Evolutionary conservation across 1,140 invertebrate species (phyloP), one percentile per base, ranked within the genome.

Genomic region (Caenorhabditis briggsae): DNA sequence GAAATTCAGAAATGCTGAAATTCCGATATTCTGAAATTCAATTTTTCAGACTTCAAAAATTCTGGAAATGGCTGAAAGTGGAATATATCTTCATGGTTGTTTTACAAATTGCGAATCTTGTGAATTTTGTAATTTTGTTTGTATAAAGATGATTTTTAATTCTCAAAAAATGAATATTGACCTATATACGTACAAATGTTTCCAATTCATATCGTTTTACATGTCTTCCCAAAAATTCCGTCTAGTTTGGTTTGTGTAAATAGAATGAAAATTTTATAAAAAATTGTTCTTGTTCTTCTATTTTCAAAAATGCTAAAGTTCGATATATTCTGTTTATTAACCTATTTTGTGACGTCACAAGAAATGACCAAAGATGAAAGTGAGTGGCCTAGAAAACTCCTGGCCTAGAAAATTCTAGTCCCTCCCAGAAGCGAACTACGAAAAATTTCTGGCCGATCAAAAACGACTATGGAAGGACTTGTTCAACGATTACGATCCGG

Each of bases 101-200:
- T 18, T 58, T 58, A 2, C 56, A 58, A 58, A 18, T 58, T 58
- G 56, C 56, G 6, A 58, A 58, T n/a, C 18, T 58, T 58, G 56
- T 58, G 16, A 58, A 58, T n/a, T 58, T 58, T 58, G n/a, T 58
- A 3, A 58, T 58, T 58, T 58, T 58, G 18, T 58, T 58, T n/a
- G n/a, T 58, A 7, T 58, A n/a, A 58, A 33, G 3, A 33, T 33
- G 33, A 33, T 33, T 33, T 33, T 33, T 33, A 33, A 33, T 33
- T 33, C 33, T 33, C 3, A 2, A 3, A 33, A 33, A 33, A 33
- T 33, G 33, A 33, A 33, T 33, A 33, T 33, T 33, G 33, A 33
- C 33, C 33, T 33, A 33, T 33, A 33, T 33, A 33, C 33, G 33
- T 33, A 3, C 33, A 33, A 33, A 33, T 33, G 1, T 33, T 33